Evolutionary conservation across 1,140 invertebrate species (phyloP), one percentile per base, ranked within the genome.

Genomic region (Ceratina calcarata): DNA sequence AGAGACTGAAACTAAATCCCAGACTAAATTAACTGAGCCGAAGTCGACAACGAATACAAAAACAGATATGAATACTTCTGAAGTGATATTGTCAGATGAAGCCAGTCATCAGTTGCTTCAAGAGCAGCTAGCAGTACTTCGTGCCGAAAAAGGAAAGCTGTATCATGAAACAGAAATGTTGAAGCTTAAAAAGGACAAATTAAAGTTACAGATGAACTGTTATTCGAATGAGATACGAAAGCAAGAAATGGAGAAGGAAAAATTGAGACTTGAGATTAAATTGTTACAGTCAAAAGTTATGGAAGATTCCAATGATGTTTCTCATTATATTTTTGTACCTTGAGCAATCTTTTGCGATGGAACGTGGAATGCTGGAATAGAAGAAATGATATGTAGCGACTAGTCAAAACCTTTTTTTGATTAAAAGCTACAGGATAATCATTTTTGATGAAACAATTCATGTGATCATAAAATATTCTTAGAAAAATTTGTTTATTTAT

Each of bases 191-290:
- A 91, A 91, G 64, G 87, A 90, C 61, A 91, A 91, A 37, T 73
- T 91, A 16, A 90, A 88, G 66, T 60, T 90, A 37, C 89, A 90
- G 49, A 90, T 90, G 16, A 87, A 85, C 78, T 92, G 90, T 81
- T 92, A 89, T 58, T 84, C 90, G 0, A 91, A 89, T 27, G 91
- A 92, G 67, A 87, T 91, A 57, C 84, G 81, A 20, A 92, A 92
- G 55, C 91, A 92, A 49, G 91, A 92, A 68, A 88, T 92, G 86
- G 91, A 93, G 45, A 92, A 91, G 22, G 91, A 93, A 71, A 93
- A 93, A 61, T 75, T 92, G 0, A 84, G 89, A 16, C 86, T 93
- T 0, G 91, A 93, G 78, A 92, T 92, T 20, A 92, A 92, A 80
- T 78, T 93, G 22, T 60, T 93, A 3, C 87, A 92, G 60, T 89